A percentile compares a stretch with the other conserved stretches of the same genome.
Evolutionary conservation across 2,888 invertebrate species (phyloP).

Genomic region (Melanostoma scalare): DNA sequence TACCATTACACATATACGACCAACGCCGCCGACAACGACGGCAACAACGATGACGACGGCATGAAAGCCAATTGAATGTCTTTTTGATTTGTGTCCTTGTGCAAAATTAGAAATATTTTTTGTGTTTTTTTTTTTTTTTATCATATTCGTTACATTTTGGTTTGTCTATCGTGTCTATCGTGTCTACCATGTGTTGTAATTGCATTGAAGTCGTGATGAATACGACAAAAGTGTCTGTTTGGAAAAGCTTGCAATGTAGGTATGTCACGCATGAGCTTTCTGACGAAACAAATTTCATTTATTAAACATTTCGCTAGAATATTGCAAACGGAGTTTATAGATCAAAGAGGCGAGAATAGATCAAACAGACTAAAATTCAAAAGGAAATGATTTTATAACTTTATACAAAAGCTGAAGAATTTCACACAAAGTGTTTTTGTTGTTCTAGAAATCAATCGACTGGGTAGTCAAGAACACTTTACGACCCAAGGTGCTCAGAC

Average conservation of each 20-base stretch:
- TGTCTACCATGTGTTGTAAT: conserved; percentile 40
- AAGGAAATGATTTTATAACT: too few relatives aligned
- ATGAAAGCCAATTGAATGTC: conserved; percentile 69
- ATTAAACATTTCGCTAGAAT: not conserved
- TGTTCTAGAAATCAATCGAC: too few relatives aligned
- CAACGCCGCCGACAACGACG: conserved; percentile 2
- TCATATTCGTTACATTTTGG: conserved; percentile 4
- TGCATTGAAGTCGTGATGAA: conserved; percentile 25
- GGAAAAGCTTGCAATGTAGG: conserved; percentile 32
- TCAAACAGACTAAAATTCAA: too few relatives aligned
- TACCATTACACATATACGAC: conserved; percentile 20
- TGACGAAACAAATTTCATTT: conserved; percentile 1
- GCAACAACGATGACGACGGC: conserved; percentile 1
- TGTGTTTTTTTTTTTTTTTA: not conserved
- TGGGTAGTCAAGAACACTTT: too few relatives aligned
- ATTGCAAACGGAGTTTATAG: not conserved
- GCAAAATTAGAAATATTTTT: conserved; percentile 51
- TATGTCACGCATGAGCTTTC: conserved; percentile 18
- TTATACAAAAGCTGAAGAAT: too few relatives aligned
- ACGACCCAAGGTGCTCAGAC: too few relatives aligned
- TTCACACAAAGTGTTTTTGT: too few relatives aligned
- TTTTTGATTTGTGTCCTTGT: conserved; percentile 67
- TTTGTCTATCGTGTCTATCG: conserved; percentile 6
- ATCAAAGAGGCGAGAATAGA: conserved; percentile 15
- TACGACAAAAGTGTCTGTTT: conserved; percentile 15